Conservation (phyloP, 2,113 vertebrate genomes). For the Hemibates koningsi region DNA sequence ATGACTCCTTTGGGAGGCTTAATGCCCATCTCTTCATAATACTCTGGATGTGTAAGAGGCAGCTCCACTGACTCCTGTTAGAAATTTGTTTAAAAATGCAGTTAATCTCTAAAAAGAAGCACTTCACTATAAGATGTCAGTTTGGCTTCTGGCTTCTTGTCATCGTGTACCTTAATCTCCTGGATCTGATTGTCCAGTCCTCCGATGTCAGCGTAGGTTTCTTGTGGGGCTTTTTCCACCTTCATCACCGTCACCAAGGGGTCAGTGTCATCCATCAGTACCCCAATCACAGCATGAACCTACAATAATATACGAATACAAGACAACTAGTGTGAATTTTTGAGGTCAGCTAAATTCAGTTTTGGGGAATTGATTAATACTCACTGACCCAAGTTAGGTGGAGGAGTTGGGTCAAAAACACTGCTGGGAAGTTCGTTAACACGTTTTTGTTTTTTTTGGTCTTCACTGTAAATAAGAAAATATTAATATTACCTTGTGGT, state of each 20-base stretch:
- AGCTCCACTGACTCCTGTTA: conserved; percentile 94
- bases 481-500: conserved; percentile 83
- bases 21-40: conserved; percentile 99
- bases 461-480: neutral
- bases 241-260: conserved; percentile 98
- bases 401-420: neutral
- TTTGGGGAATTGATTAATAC: neutral
- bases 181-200: conserved; percentile 97
- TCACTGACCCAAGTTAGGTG: neutral
- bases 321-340: neutral
- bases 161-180: conserved; percentile 85
- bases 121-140: neutral
- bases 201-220: conserved; percentile 94
- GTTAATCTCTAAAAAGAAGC: neutral
- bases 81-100: neutral
- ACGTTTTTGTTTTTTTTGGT: neutral
- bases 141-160: neutral
- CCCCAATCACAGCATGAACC: conserved; percentile 97
- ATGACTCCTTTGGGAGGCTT: conserved; percentile 98
- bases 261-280: conserved; percentile 97
- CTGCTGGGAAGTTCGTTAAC: fast-evolving
- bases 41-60: conserved; percentile 96
- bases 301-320: conserved; percentile 27
- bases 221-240: conserved; percentile 96
- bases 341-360: neutral